phyloP scores from a whole-genome alignment of 1,140 invertebrate genomes.

The Orussus abietinus region DNA sequence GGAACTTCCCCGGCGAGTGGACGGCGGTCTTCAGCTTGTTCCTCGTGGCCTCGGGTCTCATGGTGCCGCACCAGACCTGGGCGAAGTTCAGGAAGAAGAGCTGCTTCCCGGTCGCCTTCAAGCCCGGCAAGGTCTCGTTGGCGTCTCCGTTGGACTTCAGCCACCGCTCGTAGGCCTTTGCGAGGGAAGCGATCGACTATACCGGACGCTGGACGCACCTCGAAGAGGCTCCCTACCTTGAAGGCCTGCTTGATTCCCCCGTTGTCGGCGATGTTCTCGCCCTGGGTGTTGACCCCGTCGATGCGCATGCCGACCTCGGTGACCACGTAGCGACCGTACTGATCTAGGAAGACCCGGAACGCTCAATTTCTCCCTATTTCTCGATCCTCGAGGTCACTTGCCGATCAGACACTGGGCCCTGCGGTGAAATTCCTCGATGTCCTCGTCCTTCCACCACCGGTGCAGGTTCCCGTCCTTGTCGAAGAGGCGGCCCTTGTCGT shows the following conservation, averaged over 20 bases:
- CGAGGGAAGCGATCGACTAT: too few species aligned
- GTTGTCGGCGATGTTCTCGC: conserved; percentile 90
- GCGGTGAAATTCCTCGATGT: conserved; percentile 63
- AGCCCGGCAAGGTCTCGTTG: conserved; percentile 65
- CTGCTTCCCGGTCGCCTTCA: conserved; percentile 71
- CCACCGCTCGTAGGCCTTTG: conserved; percentile 66
- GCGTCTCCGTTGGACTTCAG: conserved; percentile 48
- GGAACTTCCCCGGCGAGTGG: conserved; percentile 76
- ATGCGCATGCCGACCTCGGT: conserved; percentile 59
- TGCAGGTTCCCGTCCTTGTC: conserved; percentile 67
- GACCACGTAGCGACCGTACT: conserved; percentile 66
- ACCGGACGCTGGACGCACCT: too few species aligned
- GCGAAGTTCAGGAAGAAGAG: conserved; percentile 83
- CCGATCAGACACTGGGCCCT: conserved; percentile 78
- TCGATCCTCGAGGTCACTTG: conserved; percentile 48
- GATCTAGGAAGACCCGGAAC: conserved; percentile 51
- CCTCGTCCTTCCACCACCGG: conserved; percentile 73
- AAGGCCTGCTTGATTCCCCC: conserved; percentile 84
- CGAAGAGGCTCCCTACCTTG: conserved; percentile 63
- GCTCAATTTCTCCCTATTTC: too few species aligned
- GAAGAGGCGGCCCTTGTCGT: conserved; percentile 65
- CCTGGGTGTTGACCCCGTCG: conserved; percentile 64
- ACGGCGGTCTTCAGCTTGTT: conserved; percentile 76
- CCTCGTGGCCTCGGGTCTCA: conserved; percentile 77
- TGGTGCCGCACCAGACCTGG: conserved; percentile 86